Evolutionary conservation across 2,797 vertebrate species (phyloP), one percentile per base, ranked within the genome.

Genomic region (Nannoperca australis): DNA sequence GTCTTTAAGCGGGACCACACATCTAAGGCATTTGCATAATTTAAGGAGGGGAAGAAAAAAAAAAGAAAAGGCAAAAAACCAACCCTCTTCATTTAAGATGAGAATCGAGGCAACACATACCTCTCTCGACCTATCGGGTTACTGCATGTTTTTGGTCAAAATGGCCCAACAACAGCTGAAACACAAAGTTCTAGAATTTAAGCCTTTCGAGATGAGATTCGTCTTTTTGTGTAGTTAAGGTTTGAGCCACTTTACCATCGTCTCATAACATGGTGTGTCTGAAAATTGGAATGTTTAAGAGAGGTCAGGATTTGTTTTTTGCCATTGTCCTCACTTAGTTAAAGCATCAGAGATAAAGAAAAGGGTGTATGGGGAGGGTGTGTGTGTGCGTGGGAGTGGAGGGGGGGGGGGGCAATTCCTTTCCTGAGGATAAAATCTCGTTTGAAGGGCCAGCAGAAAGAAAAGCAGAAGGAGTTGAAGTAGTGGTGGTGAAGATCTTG

Each of bases 11-110:
- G 90, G 95, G 98, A 99, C 97, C 98, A 99, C 98, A 99, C 98
- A 99, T 97, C 97, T 97, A 91, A 96, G 90, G 96, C 94, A 98
- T 99, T 99, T 98, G 97, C 98, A 99, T 99, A 97, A 97, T 97
- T 99, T 97, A 97, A 96, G 95, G 90, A 89, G 88, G 89, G 15
- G 71, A 83, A 47, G 30, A 24, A 55, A 59, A 74, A 84, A 76
- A 78, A 84, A 79, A 89, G 63, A 87, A 81, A 90, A 82, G 88
- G 79, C 71, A 85, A 87, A 84, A 92, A 91, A 88, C 92, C 93
- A 90, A 89, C 89, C 91, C 95, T 89, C 93, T 93, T 95, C 93
- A 94, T 95, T 96, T 94, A 95, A 94, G 95, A 94, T 88, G 92
- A 92, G 95, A 94, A 94, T 94, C 83, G 89, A 96, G 94, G 76